Percentiles rank a stretch among this genome's conserved stretches.
Evolutionary conservation across 2,113 vertebrate species (phyloP).

Genomic region (Otocyon megalotis): DNA sequence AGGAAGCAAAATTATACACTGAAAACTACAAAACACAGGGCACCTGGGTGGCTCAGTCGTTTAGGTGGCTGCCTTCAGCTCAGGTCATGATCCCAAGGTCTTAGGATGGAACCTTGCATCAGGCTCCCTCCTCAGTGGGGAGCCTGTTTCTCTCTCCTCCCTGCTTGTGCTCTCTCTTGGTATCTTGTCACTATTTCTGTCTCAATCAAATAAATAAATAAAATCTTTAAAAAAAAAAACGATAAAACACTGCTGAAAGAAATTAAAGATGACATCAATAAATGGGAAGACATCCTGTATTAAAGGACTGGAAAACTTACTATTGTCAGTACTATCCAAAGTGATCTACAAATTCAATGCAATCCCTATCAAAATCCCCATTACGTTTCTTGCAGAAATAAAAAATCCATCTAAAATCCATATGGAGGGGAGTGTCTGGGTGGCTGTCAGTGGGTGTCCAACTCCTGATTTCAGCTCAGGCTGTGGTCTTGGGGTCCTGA

Average conservation of each 20-base stretch:
- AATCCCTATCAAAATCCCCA: conserved; percentile 1
- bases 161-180: background rate
- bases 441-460: background rate
- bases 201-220: background rate
- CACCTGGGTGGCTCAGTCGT: background rate
- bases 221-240: background rate
- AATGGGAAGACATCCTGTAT: background rate
- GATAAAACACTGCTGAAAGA: background rate
- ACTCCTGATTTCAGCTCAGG: background rate
- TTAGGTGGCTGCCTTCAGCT: background rate
- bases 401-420: background rate
- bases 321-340: background rate
- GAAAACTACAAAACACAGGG: background rate
- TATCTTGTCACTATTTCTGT: background rate
- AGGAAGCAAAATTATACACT: background rate
- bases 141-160: background rate
- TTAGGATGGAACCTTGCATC: background rate
- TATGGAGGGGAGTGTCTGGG: background rate
- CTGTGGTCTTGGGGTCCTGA: too few relatives aligned
- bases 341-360: background rate
- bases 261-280: background rate
- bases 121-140: background rate
- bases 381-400: background rate
- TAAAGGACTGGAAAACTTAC: background rate
- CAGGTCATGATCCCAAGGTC: background rate